Evolutionary conservation across 2,797 vertebrate genomes (phyloP), one percentile per base, ranked within the genome.

Genomic region (Bothrops alternatus): DNA sequence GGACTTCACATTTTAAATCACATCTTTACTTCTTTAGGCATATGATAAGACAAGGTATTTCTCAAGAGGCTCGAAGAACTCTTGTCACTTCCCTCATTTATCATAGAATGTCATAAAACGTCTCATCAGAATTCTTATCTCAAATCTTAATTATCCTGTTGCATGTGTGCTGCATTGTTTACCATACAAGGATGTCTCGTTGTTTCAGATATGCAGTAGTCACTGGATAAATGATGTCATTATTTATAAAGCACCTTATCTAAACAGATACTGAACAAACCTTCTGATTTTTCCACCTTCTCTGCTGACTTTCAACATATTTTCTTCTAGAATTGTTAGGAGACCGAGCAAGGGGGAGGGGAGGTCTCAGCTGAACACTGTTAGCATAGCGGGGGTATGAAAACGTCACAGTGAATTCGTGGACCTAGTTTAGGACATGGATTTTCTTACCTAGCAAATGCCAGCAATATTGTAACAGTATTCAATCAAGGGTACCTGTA

Each of bases 401-500:
- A 90, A 0, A 5, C 37, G 60, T 73, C 93, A n/a, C 69, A 91
- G 89, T 60, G 12, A 26, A 58, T 94, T 94, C 23, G 91, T 37
- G 2, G 78, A 88, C 20, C 93, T 87, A 90, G 18, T 88, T 91
- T 89, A 53, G 63, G 89, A 63, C 28, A 32, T 50, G 93, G 63
- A 60, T 69, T 91, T 94, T 63, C 32, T 18, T 88, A 37, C 90
- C 28, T 63, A 92, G 37, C 82, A 93, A 86, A 95, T 50, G 82
- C 69, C 90, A 93, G 69, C 89, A 94, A 91, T 94, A 87, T 90
- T 69, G 87, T 11, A 6, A 0, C 94, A 26, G 63, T 86, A 60
- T 89, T 4, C 90, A 92, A 82, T 56, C 88, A 78, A 91, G 53
- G 92, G 86, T 16, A 90, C 26, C 28, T 88, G 90, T 91, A 86